Percentiles rank a stretch among this genome's conserved stretches.
These are phyloP conservation scores for Arbacia lixula DNA, from an alignment of 53 echinoderm and acorn worm species.

Conservation along the genomic window DNA sequence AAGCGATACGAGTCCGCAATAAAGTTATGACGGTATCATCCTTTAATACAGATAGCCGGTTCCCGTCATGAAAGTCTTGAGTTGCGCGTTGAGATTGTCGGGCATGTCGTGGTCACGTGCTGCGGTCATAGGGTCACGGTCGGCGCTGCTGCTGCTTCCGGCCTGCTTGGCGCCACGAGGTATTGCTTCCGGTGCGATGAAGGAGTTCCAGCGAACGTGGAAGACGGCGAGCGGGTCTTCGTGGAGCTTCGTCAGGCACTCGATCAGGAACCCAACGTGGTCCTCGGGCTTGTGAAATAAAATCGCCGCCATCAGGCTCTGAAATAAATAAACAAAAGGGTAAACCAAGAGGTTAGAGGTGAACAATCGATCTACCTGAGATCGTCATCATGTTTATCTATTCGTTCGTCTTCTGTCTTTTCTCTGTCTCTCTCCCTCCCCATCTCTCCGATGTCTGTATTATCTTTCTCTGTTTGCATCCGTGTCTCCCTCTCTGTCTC, in stretches of 20 bases:
- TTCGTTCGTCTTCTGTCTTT: no score
- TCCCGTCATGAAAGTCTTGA: slow-evolving; percentile 33
- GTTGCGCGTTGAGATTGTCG: slow-evolving; percentile 25
- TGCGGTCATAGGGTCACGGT: not conserved
- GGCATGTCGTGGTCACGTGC: not conserved
- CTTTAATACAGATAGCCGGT: slow-evolving; percentile 24
- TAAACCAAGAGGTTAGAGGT: no score
- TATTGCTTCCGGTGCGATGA: not conserved
- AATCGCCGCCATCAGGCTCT: slow-evolving; percentile 99
- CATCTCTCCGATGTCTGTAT: no score
- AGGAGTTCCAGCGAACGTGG: slow-evolving; percentile 37
- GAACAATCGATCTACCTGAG: no score
- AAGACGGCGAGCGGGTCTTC: slow-evolving; percentile 40
- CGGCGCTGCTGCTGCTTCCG: no score
- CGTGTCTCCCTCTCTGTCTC: no score
- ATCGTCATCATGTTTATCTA: no score
- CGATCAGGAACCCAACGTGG: slow-evolving; percentile 83
- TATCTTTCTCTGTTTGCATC: no score
- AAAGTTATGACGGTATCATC: no score
- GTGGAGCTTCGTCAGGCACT: slow-evolving; percentile 76
- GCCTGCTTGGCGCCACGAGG: not conserved
- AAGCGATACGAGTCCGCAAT: no score
- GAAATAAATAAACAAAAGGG: not conserved
- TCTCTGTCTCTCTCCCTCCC: no score
- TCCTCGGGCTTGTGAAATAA: slow-evolving; percentile 94